Evolutionary conservation across 2,888 invertebrate species (phyloP), one percentile per base, ranked within the genome.

Genomic region (Ashinkailepas kermadecensis): DNA sequence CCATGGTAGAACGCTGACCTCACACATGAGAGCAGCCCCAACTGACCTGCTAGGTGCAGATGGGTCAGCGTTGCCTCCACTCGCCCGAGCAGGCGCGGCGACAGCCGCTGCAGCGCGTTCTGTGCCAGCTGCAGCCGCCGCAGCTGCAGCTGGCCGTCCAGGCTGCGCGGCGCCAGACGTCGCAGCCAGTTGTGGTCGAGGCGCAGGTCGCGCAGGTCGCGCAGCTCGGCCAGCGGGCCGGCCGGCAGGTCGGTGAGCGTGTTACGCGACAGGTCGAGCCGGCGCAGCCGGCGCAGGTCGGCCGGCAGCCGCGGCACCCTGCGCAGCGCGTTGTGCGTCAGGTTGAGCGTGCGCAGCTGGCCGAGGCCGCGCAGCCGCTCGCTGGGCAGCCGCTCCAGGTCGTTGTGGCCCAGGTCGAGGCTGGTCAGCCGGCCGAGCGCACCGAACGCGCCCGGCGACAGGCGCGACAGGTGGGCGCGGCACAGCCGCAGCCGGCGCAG

Each of bases 401-500:
- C 95, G 88, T 96, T 96, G 85, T 93, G 92, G 87, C 94, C 94
- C 86, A 96, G 90, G 87, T 95, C 94, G 83, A 96, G 89, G 88
- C 95, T 94, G 81, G 92, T 92, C 85, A 96, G 89, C 86, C 94
- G 93, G 83, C 90, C 89, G 85, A 96, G 88, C n/a, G 93, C 92
- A 80, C 90, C 89, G 85, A 96, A 91, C n/a, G 95, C 92, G 84
- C 92, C 92, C 11, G 91, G 90, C 86, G 95, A 93, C 83, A 96
- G 90, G 84, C 91, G 90, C 81, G 93, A 90, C 83, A 96, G 92
- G 56, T 95, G 94, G 87, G 96, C 96, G 84, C 94, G 93, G 86
- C 95, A 95, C 85, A 96, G 88, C 88, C 95, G 94, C 81, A 96
- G 91, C 82, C 95, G 93, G n/a, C 93, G 92, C 82, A 96, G 89